phyloP scores from a whole-genome alignment of 2,888 invertebrate species.

The Melanargia galathea region DNA sequence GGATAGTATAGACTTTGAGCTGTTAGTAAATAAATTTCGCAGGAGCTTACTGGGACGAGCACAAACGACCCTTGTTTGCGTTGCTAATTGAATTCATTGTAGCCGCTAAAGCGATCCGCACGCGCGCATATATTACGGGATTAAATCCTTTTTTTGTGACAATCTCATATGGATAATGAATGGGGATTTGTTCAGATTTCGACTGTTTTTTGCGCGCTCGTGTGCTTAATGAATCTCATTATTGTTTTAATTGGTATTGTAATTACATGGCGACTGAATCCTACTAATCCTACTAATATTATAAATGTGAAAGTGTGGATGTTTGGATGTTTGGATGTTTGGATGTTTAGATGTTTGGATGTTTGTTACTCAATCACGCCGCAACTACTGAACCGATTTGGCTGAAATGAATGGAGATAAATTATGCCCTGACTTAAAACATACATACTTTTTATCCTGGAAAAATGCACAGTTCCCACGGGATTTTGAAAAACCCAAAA shows the following conservation, averaged over 20 bases:
- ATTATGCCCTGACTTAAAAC: no score
- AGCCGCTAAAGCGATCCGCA: conserved; percentile 49
- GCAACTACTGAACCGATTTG: no score
- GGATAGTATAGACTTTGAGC: conserved; percentile 31
- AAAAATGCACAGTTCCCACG: no score
- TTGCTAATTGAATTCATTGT: conserved; percentile 79
- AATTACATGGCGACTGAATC: conserved; percentile 22
- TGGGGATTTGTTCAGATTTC: conserved; percentile 28
- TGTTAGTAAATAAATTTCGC: conserved; percentile 63
- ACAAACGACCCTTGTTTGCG: conserved; percentile 69
- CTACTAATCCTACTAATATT: no score
- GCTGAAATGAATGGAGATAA: no score
- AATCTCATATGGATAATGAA: conserved; percentile 34
- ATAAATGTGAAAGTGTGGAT: no score
- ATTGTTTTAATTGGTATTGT: conserved; percentile 27
- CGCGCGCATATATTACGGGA: conserved; percentile 56
- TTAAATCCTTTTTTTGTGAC: conserved; percentile 49
- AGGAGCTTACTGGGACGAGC: conserved; percentile 47
- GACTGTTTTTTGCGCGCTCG: conserved; percentile 17
- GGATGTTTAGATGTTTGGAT: no score
- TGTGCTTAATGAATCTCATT: conserved; percentile 30
- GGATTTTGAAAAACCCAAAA: no score
- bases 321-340: no score
- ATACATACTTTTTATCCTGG: no score
- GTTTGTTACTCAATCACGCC: no score